Percentiles rank a stretch among this genome's conserved stretches.
Evolutionary conservation across 2,888 invertebrate genomes (phyloP).

Genomic region (Parnassius orleans): DNA sequence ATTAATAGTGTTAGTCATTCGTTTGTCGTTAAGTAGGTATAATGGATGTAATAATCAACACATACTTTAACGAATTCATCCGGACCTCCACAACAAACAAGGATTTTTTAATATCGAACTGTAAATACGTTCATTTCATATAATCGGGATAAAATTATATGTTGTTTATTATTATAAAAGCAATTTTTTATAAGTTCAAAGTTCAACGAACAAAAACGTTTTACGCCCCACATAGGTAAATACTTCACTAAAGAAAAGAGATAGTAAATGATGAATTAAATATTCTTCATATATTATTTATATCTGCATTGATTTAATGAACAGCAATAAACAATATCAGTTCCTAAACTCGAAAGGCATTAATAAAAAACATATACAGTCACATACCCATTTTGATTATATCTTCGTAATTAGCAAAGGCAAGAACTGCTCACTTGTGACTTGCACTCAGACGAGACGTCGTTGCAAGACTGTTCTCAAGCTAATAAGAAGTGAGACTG

Average conservation of each 20-base stretch:
- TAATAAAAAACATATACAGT: not conserved
- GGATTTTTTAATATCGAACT: conserved; percentile 1
- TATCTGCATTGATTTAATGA: no score
- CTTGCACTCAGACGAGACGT: conserved; percentile 23
- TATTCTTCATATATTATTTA: no score
- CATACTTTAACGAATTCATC: conserved; percentile 8
- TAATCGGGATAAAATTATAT: no score
- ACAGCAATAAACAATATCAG: no score
- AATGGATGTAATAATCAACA: conserved; percentile 7
- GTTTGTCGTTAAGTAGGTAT: conserved; percentile 10
- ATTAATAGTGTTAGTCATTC: conserved; percentile 3
- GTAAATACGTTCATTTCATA: no score
- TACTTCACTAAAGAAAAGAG: no score
- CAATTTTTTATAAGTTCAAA: no score
- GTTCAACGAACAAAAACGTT: no score
- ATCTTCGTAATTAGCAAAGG: conserved; percentile 2
- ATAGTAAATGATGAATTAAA: no score
- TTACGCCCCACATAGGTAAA: no score
- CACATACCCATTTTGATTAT: conserved; percentile 30
- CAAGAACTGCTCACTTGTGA: not conserved
- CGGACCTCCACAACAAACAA: conserved; percentile 13
- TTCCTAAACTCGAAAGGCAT: no score
- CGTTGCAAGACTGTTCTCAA: conserved; percentile 25
- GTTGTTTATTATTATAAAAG: no score
- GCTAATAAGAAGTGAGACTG: not conserved